A percentile compares a stretch with the other conserved stretches of the same genome.
Conservation (phyloP, 2,797 vertebrate species). For the Erithacus rubecula region DNA sequence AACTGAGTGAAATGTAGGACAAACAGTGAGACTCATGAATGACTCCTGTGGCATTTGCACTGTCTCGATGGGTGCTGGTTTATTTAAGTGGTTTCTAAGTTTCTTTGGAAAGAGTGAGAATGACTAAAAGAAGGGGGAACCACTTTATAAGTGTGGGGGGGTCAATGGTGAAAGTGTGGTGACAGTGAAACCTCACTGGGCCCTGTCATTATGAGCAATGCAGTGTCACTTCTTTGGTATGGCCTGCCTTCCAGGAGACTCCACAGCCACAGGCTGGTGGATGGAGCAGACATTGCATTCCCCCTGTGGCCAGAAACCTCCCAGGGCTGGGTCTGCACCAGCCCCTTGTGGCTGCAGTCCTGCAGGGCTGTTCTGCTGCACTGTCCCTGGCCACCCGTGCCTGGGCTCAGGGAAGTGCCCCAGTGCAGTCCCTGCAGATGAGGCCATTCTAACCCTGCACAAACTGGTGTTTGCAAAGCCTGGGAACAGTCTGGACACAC, state of each 20-base stretch:
- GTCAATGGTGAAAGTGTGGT: not conserved
- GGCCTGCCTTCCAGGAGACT: not conserved
- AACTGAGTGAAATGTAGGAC: conserved; percentile 61
- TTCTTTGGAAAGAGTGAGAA: conserved; percentile 64
- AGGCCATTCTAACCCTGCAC: not conserved
- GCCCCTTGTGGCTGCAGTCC: not conserved
- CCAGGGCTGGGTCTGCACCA: not conserved
- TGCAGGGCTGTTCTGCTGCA: not conserved
- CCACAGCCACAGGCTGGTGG: not conserved
- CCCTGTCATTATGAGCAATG: conserved; percentile 20
- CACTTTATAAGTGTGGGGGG: not conserved
- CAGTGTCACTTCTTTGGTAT: not conserved
- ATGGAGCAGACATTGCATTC: not conserved
- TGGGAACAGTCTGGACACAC: not conserved
- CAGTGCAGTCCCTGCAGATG: not conserved
- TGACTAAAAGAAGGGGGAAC: conserved; percentile 32
- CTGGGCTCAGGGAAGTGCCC: not conserved
- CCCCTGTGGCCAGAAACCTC: not conserved
- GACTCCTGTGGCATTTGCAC: conserved; percentile 64
- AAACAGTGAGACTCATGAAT: conserved; percentile 65
- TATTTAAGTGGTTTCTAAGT: conserved; percentile 70
- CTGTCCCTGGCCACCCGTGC: too few relatives aligned
- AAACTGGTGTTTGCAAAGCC: not conserved
- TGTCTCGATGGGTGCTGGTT: conserved; percentile 56
- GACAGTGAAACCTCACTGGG: not conserved